A percentile compares a stretch with the other conserved stretches of the same genome.
Evolutionary conservation across 1,140 invertebrate species (phyloP).

Genomic region (Dreissena polymorpha): DNA sequence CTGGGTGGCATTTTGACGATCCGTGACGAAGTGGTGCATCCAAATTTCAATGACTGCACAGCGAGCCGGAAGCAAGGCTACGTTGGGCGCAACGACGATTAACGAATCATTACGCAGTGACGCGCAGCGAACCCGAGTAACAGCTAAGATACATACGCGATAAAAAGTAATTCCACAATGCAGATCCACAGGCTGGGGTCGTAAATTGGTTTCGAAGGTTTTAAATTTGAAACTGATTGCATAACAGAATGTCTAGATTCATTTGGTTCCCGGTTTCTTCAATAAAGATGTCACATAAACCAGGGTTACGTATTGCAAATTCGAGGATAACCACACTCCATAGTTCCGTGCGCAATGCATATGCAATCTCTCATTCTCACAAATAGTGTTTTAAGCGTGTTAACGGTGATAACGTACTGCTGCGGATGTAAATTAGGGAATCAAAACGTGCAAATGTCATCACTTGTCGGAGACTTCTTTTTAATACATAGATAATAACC

Average conservation of each 20-base stretch:
- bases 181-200: background rate
- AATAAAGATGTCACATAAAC: conserved; percentile 47
- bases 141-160: conserved; percentile 31
- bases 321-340: background rate
- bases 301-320: conserved; percentile 31
- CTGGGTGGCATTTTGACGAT: conserved; percentile 31
- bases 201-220: background rate
- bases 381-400: background rate
- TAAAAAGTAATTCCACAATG: conserved; percentile 30
- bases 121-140: background rate
- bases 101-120: conserved; percentile 28
- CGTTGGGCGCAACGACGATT: background rate
- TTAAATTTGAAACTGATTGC: conserved; percentile 34
- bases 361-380: no score
- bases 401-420: background rate
- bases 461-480: no score
- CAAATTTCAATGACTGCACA: conserved; percentile 23
- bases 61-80: conserved; percentile 14
- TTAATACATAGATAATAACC: no score
- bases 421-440: background rate
- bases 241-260: conserved; percentile 2
- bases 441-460: no score
- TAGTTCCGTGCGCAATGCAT: no score
- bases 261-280: background rate
- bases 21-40: conserved; percentile 12